These are phyloP conservation scores for Nothobranchius kuhntae DNA, from an alignment of 2,113 vertebrate genomes.

Conservation along the genomic window DNA sequence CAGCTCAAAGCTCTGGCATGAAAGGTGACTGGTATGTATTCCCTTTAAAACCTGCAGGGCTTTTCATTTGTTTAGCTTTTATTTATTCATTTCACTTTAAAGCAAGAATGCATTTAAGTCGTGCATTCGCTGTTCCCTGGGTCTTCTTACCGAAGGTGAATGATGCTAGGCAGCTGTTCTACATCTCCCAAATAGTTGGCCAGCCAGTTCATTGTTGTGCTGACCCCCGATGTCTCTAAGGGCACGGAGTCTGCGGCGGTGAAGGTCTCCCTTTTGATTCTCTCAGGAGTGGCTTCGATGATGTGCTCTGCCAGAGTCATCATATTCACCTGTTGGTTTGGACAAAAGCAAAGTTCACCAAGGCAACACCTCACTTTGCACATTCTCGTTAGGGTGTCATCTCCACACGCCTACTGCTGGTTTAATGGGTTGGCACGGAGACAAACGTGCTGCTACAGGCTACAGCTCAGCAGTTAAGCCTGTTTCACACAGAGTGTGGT, in stretches of 20 bases:
- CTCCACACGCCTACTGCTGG: background rate
- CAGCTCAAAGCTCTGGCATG: too few species aligned
- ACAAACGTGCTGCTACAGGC: conserved; percentile 1
- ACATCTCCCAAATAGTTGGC: conserved; percentile 97
- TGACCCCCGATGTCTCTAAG: conserved; percentile 84
- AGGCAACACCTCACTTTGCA: background rate
- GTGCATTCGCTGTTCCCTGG: background rate
- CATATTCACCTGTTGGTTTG: conserved; percentile 88
- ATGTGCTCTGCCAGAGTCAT: conserved; percentile 98
- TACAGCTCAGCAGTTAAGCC: too few species aligned
- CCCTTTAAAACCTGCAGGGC: too few species aligned
- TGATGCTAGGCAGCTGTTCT: conserved; percentile 90
- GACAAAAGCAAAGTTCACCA: conserved; percentile 25
- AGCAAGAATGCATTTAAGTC: too few species aligned
- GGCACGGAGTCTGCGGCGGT: conserved; percentile 82
- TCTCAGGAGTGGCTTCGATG: conserved; percentile 95
- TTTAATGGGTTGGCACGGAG: conserved; percentile 19
- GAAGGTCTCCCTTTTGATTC: conserved; percentile 96
- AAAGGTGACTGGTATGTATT: too few species aligned
- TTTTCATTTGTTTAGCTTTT: too few species aligned
- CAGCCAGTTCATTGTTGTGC: conserved; percentile 98
- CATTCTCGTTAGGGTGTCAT: background rate
- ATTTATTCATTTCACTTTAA: too few species aligned
- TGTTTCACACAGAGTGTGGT: too few species aligned
- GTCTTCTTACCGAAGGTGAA: conserved; percentile 87